Conservation (phyloP, 2,113 vertebrate species). For the Phylloscopus trochiloides region DNA sequence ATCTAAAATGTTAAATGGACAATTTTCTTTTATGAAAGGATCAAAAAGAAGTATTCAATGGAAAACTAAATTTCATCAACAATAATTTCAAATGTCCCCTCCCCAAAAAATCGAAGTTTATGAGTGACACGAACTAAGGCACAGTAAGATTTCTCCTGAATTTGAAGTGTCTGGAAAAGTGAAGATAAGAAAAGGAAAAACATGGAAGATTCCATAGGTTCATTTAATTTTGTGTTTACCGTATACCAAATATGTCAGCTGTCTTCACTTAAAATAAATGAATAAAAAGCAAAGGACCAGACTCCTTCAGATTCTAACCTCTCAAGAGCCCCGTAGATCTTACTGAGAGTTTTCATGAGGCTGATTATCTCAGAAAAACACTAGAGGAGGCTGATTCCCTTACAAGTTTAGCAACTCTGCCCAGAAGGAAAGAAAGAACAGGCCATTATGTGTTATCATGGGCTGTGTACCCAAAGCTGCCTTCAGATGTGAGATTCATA, state of each 20-base stretch:
- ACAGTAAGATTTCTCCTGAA: not conserved
- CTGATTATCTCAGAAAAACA: not conserved
- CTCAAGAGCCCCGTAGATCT: not conserved
- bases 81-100: not conserved
- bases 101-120: not conserved
- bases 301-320: not conserved
- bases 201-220: not conserved
- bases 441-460: accelerated
- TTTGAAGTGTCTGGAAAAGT: not conserved
- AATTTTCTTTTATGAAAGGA: not conserved
- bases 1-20: not conserved
- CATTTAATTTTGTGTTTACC: not conserved
- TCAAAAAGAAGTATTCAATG: not conserved
- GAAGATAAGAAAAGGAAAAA: not conserved
- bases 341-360: not conserved
- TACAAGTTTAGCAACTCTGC: not conserved
- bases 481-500: not conserved
- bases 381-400: not conserved
- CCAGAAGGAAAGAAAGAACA: not conserved
- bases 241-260: not conserved
- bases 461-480: not conserved
- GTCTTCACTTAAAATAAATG: not conserved
- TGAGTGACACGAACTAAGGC: not conserved
- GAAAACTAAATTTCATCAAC: not conserved
- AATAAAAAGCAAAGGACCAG: not conserved